Base-by-base conservation (phyloP, 1,140 invertebrate genomes). In the Palaemon carinicauda region DNA sequence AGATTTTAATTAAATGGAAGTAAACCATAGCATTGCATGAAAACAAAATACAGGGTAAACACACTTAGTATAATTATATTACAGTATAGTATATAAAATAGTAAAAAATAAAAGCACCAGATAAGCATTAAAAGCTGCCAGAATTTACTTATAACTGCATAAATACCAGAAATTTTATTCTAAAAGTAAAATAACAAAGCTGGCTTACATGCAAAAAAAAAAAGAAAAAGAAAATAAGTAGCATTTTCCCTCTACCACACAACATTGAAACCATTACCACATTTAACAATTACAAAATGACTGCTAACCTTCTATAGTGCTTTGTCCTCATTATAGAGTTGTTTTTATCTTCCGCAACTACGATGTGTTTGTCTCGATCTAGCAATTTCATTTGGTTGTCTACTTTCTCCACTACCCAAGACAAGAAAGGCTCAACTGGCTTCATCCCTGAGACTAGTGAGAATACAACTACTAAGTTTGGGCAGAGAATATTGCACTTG, bases 301-400 rank as follows among this genome's bases (percentile, higher is more conserved):
- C 74, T 50, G 78, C 83, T 85, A 69, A 85, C 83, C 83, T 85
- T 85, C 77, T 85, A 85, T 79, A 85, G 27, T 85, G 83, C 41
- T 85, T 85, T 51, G 75, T 85, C 83, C 83, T 65, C 75, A 77
- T 85, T 75, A 78, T 69, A 79, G 29, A 79, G 41, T 41, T 56
- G 60, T 85, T 85, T 85, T 85, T 85, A 33, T n/a, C 69, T 79
- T 79, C 83, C 56, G 15, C 74, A 69, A 85, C 75, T 27, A 54
- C 73, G 24, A 79, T 31, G 54, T 85, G 50, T 79, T 50, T 31
- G 31, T 79, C 60, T 85, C 79, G 75, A 27, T 50, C 60, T 69
- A 51, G 21, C 24, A 50, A 85, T 15, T 51, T 31, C 21, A 56
- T 56, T 19, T 50, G 50, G n/a, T 9, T 71, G 74, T 85, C 83